Conservation (phyloP, 2,888 invertebrate genomes). For the Acleris emargana region DNA sequence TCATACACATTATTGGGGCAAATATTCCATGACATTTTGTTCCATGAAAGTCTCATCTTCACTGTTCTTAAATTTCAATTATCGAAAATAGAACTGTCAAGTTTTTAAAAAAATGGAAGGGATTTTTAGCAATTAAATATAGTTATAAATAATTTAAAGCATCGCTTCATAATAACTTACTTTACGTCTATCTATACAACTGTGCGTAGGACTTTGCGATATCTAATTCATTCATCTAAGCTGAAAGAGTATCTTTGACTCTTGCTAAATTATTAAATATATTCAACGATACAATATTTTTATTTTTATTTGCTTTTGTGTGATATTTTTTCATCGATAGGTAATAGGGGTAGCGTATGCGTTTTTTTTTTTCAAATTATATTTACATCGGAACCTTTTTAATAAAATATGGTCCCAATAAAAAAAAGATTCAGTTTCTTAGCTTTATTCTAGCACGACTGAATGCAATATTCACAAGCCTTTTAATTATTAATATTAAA, state of each 20-base stretch:
- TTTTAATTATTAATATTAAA: constrained; percentile 48
- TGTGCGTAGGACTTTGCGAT: constrained; percentile 71
- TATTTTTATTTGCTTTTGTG: constrained; percentile 5
- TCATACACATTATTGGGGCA: no score
- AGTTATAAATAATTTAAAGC: constrained; percentile 19
- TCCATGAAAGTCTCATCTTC: no score
- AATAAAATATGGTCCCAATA: constrained; percentile 43
- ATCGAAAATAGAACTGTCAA: background rate
- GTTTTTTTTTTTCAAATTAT: constrained; percentile 16
- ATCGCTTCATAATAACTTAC: constrained; percentile 45
- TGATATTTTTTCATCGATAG: constrained; percentile 18
- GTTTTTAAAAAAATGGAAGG: background rate
- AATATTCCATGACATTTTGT: no score
- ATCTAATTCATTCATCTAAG: constrained; percentile 61
- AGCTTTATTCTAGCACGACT: constrained; percentile 20
- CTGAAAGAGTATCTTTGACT: constrained; percentile 44
- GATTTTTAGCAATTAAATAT: constrained; percentile 13
- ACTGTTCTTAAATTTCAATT: no score
- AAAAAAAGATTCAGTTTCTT: constrained; percentile 23
- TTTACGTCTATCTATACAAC: constrained; percentile 46
- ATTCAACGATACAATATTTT: constrained; percentile 15
- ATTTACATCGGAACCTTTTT: constrained; percentile 40
- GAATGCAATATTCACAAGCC: constrained; percentile 72
- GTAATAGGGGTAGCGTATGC: constrained; percentile 15
- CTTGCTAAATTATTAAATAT: constrained; percentile 42